Evolutionary conservation across 2,113 vertebrate species (phyloP).

Genomic region (Oxyruncus cristatus): DNA sequence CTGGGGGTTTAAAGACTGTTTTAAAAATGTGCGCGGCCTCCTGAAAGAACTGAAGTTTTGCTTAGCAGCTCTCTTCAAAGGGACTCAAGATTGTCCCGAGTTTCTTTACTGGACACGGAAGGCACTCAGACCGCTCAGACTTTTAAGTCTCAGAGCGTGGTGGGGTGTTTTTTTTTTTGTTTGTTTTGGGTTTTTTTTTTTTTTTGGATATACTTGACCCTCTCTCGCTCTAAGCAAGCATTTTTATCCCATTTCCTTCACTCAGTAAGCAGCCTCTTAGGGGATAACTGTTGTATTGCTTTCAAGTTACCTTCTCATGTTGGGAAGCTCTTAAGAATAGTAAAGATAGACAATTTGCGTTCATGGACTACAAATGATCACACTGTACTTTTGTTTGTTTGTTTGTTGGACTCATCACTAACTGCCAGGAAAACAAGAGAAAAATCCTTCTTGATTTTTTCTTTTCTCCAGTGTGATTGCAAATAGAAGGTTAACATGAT

Average conservation of each 20-base stretch:
- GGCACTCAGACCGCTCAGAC: too few species aligned
- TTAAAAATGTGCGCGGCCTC: background rate
- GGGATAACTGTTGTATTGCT: background rate
- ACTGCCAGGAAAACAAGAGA: background rate
- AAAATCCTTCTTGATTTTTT: background rate
- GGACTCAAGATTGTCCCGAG: background rate
- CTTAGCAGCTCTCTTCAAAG: background rate
- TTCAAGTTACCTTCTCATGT: background rate
- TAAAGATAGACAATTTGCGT: background rate
- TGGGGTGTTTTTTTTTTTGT: too few species aligned
- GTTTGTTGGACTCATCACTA: background rate
- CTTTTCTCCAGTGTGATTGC: background rate
- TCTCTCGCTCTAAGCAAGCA: background rate
- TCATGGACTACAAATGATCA: background rate
- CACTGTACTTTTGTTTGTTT: rapidly evolving
- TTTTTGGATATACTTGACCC: background rate
- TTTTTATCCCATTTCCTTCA: background rate
- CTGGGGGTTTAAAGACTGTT: background rate
- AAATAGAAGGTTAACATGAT: background rate
- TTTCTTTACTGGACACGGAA: background rate
- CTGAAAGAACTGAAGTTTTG: background rate
- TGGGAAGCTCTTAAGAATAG: background rate
- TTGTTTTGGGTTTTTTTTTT: background rate
- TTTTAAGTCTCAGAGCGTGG: background rate
- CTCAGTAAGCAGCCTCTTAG: background rate